phyloP scores from a whole-genome alignment of 2,888 invertebrate species.

The Drosophila melanocephala region DNA sequence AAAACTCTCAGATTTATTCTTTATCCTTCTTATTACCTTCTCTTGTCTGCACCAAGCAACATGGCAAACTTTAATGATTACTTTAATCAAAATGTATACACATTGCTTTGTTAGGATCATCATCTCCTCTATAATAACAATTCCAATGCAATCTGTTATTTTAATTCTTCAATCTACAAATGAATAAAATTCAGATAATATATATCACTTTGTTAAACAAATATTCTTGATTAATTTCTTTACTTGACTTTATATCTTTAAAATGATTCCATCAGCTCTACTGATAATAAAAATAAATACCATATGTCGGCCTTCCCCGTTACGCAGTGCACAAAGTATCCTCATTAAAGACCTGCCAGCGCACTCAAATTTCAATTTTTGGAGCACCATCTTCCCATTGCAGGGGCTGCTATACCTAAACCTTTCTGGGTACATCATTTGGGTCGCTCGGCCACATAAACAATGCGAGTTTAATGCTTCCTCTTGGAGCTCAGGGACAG shows the following conservation, averaged over 20 bases:
- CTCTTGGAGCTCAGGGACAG: conserved; percentile 23
- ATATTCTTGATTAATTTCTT: background rate
- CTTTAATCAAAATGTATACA: background rate
- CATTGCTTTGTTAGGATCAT: background rate
- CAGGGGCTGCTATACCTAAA: conserved; percentile 11
- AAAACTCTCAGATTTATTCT: background rate
- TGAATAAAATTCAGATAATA: background rate
- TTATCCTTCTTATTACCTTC: background rate
- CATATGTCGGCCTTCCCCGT: conserved; percentile 31
- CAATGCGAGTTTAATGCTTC: conserved; percentile 71
- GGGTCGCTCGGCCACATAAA: conserved; percentile 60
- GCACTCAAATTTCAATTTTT: conserved; percentile 58
- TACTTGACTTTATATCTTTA: background rate
- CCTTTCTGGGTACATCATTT: conserved; percentile 42
- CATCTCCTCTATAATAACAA: background rate
- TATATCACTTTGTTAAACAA: background rate
- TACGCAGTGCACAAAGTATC: conserved; percentile 18
- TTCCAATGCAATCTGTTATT: background rate
- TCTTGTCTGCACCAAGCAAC: background rate
- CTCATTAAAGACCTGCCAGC: conserved; percentile 41
- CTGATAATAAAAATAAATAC: conserved; percentile 9
- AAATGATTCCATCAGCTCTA: background rate
- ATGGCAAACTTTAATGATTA: background rate
- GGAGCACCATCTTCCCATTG: conserved; percentile 39
- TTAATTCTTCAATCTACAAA: background rate